Evolutionary conservation across 2,888 invertebrate genomes (phyloP), one percentile per base, ranked within the genome.

Genomic region (Cheilosia vernalis): DNA sequence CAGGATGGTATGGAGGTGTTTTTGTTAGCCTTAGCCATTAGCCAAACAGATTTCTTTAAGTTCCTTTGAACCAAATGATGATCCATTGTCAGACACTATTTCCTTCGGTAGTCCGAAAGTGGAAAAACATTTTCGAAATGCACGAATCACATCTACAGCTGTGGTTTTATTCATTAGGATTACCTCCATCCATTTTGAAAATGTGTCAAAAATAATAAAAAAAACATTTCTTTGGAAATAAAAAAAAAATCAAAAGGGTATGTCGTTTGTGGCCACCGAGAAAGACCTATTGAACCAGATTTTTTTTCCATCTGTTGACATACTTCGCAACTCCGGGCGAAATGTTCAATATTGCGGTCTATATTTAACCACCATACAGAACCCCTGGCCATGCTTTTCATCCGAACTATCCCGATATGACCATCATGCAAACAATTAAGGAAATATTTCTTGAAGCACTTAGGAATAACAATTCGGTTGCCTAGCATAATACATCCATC

Each of bases 341-440:
- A 80, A 1, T 72, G 64, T 76, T 90, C 89, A 19, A 90, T 88
- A 19, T 89, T 88, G 4, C 72, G 24, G 79, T 90, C 88, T 24
- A 90, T 87, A 5, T 85, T 84, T 4, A 89, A 89, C 89, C 89
- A 90, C 88, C 87, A 90, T 53, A 90, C 88, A 78, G 88, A 87
- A 4, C 88, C 83, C 33, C 88, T 76, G 0, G 89, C 89, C 17
- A 89, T 53, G 6, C 87, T 72, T 88, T 90, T 90, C 88, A 89
- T 90, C 67, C 88, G 85, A 1, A 88, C 88, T 4, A 90, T 87
- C 6, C 89, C 90, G 5, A 88, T 87, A 72, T 90, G 89, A 21
- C 87, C 77, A 30, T 55, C 63, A 84, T 89, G 89, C 7, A 89
- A 72, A 27, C 81, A 47, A 27, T 80, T 51, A n/a, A 88, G 67